These are phyloP conservation scores for Phyllotreta striolata DNA, from an alignment of 2,888 invertebrate species.

Conservation along the genomic window DNA sequence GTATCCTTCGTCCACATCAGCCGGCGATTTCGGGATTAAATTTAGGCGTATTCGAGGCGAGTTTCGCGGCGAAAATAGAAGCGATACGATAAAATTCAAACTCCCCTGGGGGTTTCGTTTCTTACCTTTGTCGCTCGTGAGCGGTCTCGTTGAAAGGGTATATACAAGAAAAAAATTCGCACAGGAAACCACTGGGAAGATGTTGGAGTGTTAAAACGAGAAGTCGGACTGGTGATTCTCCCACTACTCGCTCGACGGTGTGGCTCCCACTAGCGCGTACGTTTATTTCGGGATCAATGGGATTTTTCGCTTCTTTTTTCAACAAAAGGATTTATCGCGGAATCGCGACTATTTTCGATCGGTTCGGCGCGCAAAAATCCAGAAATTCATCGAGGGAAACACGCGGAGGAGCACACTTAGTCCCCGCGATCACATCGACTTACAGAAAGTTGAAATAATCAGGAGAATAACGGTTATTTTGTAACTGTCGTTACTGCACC, in stretches of 20 bases:
- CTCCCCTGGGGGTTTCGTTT: neutral
- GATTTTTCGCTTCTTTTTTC: conserved; percentile 21
- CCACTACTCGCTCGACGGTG: conserved; percentile 26
- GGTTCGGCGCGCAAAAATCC: neutral
- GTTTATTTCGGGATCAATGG: conserved; percentile 26
- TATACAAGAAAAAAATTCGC: conserved; percentile 20
- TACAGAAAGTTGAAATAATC: too few species aligned
- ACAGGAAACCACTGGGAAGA: conserved; percentile 20
- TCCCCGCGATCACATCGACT: too few species aligned
- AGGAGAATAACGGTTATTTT: too few species aligned
- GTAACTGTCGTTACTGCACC: too few species aligned
- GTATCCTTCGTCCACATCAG: conserved; percentile 32
- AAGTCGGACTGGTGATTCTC: conserved; percentile 21
- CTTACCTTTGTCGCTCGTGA: conserved; percentile 8
- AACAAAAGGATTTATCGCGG: too few species aligned
- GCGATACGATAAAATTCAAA: neutral
- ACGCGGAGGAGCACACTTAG: too few species aligned
- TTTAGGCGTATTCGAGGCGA: neutral
- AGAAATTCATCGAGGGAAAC: neutral
- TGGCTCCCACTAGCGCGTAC: conserved; percentile 31
- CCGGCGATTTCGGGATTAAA: conserved; percentile 19
- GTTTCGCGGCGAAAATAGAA: too few species aligned
- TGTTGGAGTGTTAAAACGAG: conserved; percentile 18
- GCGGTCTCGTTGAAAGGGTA: neutral
- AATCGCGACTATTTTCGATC: conserved; percentile 12